These are phyloP conservation scores for Hybognathus amarus DNA, from an alignment of 2,797 vertebrate species.

Conservation along the genomic window DNA sequence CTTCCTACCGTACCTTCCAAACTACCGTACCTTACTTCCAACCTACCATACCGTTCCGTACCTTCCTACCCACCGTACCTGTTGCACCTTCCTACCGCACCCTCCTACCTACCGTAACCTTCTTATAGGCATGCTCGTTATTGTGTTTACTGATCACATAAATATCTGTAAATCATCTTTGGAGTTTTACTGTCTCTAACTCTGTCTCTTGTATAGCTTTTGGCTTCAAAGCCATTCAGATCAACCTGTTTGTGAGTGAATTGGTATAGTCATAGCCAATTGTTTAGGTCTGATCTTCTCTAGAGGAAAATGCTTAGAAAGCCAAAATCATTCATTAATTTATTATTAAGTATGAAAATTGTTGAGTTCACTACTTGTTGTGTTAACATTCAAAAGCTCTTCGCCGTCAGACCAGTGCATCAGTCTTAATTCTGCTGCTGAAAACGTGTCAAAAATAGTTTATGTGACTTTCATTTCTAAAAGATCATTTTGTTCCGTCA, in stretches of 20 bases:
- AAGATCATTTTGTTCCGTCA: slow-evolving; percentile 9
- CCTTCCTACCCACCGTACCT: too few species aligned
- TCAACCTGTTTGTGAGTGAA: slow-evolving; percentile 21
- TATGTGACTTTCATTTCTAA: not conserved
- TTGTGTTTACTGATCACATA: not conserved
- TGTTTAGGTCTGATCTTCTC: slow-evolving; percentile 18
- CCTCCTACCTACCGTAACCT: too few species aligned
- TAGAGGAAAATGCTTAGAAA: slow-evolving; percentile 53
- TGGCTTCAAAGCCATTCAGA: slow-evolving; percentile 17
- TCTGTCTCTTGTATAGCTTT: not conserved
- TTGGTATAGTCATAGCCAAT: not conserved
- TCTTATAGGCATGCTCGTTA: too few species aligned
- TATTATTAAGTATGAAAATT: slow-evolving; percentile 15
- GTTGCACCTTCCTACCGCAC: too few species aligned
- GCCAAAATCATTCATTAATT: slow-evolving; percentile 5
- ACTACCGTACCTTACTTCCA: too few species aligned
- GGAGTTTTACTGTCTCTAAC: not conserved
- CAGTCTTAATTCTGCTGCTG: not conserved
- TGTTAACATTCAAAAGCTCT: slow-evolving; percentile 1
- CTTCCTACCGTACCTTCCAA: too few species aligned
- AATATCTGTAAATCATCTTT: not conserved
- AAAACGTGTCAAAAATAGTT: not conserved
- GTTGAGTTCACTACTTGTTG: not conserved
- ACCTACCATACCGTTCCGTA: too few species aligned
- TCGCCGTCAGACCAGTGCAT: not conserved